Conservation (phyloP, 2,888 invertebrate genomes). For the Prosapia bicincta region DNA sequence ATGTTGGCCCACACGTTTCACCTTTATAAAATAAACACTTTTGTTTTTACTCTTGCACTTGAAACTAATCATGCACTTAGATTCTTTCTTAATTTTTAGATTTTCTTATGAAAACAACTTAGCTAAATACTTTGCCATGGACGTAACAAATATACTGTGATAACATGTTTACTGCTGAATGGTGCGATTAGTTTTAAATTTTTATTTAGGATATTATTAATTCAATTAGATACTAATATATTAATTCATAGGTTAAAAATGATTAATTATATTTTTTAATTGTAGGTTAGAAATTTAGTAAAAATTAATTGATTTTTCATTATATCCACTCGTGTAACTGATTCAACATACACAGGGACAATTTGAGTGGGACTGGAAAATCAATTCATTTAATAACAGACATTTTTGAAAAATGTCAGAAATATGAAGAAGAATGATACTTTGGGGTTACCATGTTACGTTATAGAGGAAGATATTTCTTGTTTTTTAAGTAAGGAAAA, state of each 20-base stretch:
- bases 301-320: conserved; percentile 28
- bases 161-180: not conserved
- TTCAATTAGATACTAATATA: not conserved
- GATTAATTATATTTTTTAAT: conserved; percentile 12
- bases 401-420: not conserved
- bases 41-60: too few relatives aligned
- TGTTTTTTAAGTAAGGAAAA: not conserved
- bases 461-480: not conserved
- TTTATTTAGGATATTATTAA: not conserved
- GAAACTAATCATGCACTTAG: too few relatives aligned
- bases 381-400: conserved; percentile 14
- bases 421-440: not conserved
- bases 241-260: not conserved
- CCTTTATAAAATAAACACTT: too few relatives aligned
- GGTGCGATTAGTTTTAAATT: not conserved
- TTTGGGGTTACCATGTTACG: conserved; percentile 2
- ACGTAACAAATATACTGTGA: not conserved
- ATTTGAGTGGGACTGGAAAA: conserved; percentile 31
- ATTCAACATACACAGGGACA: not conserved
- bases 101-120: not conserved
- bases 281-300: conserved; percentile 10
- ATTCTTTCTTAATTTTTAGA: too few relatives aligned
- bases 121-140: not conserved
- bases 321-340: conserved; percentile 27
- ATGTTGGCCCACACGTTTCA: too few relatives aligned